These are phyloP conservation scores for Cydia pomonella DNA, from an alignment of 1,140 invertebrate genomes.

Conservation along the genomic window DNA sequence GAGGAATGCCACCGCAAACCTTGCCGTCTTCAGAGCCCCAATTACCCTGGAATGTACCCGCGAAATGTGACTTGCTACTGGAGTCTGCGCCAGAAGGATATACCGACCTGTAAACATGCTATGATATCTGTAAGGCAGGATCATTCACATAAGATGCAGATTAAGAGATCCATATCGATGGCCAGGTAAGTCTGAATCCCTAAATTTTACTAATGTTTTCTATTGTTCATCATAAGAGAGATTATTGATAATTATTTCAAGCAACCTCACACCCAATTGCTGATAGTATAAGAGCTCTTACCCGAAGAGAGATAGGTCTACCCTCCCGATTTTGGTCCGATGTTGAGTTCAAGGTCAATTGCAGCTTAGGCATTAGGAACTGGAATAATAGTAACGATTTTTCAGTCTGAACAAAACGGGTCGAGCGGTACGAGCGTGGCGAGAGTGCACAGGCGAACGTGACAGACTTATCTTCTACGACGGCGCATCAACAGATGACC, in stretches of 20 bases:
- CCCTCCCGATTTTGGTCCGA: too few relatives aligned
- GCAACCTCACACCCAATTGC: too few relatives aligned
- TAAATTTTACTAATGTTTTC: too few relatives aligned
- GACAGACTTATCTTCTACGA: slow-evolving; percentile 94
- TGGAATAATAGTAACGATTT: not conserved
- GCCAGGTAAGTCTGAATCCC: slow-evolving; percentile 64
- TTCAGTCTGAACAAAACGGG: slow-evolving; percentile 84
- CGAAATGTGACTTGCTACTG: slow-evolving; percentile 90
- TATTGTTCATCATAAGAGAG: too few relatives aligned
- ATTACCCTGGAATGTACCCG: slow-evolving; percentile 95
- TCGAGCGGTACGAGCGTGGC: slow-evolving; percentile 87
- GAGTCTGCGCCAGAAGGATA: slow-evolving; percentile 89
- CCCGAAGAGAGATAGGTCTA: too few relatives aligned
- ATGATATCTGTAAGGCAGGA: slow-evolving; percentile 91
- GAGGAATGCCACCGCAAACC: slow-evolving; percentile 92
- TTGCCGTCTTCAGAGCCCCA: slow-evolving; percentile 91
- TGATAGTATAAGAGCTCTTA: too few relatives aligned
- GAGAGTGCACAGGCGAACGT: slow-evolving; percentile 89
- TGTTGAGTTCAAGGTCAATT: too few relatives aligned
- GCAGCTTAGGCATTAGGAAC: too few relatives aligned
- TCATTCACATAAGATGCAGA: slow-evolving; percentile 86
- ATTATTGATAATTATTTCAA: too few relatives aligned
- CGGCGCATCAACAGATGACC: slow-evolving; percentile 88
- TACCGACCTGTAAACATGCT: slow-evolving; percentile 92
- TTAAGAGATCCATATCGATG: slow-evolving; percentile 84